These are phyloP conservation scores for Orchesella flavescens DNA, from an alignment of 2,888 invertebrate species.

Conservation along the genomic window DNA sequence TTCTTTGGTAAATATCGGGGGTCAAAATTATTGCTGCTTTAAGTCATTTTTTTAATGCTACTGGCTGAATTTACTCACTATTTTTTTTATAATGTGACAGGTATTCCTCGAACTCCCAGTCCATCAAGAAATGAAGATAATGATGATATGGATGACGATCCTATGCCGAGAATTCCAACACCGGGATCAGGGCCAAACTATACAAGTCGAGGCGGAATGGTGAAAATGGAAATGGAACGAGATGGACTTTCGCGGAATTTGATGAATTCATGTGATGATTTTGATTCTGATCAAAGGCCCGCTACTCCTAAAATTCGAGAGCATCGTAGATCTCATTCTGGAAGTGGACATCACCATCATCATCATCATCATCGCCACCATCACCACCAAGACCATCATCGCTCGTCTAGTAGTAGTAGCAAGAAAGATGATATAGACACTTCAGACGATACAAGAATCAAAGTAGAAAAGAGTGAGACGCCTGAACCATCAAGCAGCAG, in stretches of 20 bases:
- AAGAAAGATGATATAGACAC: slow-evolving; percentile 30
- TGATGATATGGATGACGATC: slow-evolving; percentile 64
- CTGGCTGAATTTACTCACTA: not conserved
- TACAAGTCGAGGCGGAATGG: slow-evolving; percentile 18
- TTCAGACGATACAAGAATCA: slow-evolving; percentile 56
- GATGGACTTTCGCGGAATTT: slow-evolving; percentile 27
- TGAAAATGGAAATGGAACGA: slow-evolving; percentile 57
- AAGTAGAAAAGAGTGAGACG: slow-evolving; percentile 65
- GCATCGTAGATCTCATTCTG: slow-evolving; percentile 47
- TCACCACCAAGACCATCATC: slow-evolving; percentile 18
- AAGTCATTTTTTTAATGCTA: too few species aligned
- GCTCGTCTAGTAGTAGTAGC: slow-evolving; percentile 9
- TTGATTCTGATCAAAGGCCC: slow-evolving; percentile 62
- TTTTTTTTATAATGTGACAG: not conserved
- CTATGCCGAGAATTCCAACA: slow-evolving; percentile 65
- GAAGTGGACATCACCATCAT: slow-evolving; percentile 30
- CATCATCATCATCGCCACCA: slow-evolving; percentile 54
- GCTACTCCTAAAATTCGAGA: slow-evolving; percentile 65
- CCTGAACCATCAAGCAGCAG: slow-evolving; percentile 59
- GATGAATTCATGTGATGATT: slow-evolving; percentile 49
- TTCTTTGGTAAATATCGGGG: not conserved
- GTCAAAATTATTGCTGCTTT: too few species aligned
- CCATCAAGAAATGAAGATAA: slow-evolving; percentile 69
- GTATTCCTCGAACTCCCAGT: slow-evolving; percentile 70
- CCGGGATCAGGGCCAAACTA: slow-evolving; percentile 61